These are phyloP conservation scores for Nymphalis polychloros DNA, from an alignment of 2,888 invertebrate species.

Conservation along the genomic window DNA sequence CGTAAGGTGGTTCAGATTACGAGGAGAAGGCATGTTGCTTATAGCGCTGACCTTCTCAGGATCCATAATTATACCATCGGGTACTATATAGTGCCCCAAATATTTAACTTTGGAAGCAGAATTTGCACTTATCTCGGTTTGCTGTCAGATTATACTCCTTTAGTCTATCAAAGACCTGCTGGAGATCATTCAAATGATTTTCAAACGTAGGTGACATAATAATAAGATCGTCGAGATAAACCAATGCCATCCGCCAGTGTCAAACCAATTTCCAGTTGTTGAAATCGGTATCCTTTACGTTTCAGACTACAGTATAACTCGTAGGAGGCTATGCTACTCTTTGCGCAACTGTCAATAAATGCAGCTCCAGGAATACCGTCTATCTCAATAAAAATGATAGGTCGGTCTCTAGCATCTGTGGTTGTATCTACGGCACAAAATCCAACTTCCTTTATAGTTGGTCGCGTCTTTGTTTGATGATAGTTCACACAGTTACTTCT, in stretches of 20 bases:
- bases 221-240: conserved; percentile 50
- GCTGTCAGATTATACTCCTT: conserved; percentile 35
- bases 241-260: conserved; percentile 20
- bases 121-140: conserved; percentile 40
- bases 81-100: conserved; percentile 39
- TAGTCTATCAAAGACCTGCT: conserved; percentile 33
- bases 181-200: conserved; percentile 43
- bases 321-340: conserved; percentile 34
- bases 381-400: conserved; percentile 25
- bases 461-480: conserved; percentile 7
- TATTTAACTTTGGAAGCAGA: conserved; percentile 40
- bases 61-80: neutral
- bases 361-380: conserved; percentile 19
- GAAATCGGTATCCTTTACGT: conserved; percentile 18
- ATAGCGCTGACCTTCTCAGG: neutral
- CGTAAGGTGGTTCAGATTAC: conserved; percentile 37
- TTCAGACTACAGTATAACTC: conserved; percentile 22
- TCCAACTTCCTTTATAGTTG: conserved; percentile 1
- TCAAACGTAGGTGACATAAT: conserved; percentile 43
- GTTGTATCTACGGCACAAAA: conserved; percentile 29
- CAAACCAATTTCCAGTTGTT: neutral
- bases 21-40: conserved; percentile 7
- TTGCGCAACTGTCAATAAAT: conserved; percentile 35
- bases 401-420: conserved; percentile 25
- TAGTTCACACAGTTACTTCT: too few relatives aligned